These are phyloP conservation scores for Lissonota sp. DNA, from an alignment of 2,888 invertebrate species.

Conservation along the genomic window DNA sequence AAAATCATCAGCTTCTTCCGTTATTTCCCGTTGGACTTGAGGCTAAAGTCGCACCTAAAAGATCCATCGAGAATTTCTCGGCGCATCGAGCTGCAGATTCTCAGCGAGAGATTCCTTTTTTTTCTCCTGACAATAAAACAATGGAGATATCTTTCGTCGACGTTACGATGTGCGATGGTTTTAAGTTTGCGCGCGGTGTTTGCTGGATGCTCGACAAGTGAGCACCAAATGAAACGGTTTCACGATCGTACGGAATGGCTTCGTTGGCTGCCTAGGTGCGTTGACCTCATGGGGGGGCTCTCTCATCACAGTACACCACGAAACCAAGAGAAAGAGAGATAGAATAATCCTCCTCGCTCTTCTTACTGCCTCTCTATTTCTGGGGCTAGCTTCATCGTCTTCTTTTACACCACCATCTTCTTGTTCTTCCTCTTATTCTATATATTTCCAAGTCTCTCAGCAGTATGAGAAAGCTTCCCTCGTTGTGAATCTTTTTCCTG, in stretches of 20 bases:
- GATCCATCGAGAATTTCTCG: too few relatives aligned
- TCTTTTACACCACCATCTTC: slow-evolving; percentile 38
- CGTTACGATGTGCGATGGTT: slow-evolving; percentile 18
- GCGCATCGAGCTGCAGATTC: not conserved
- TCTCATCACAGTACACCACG: slow-evolving; percentile 60
- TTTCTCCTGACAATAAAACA: slow-evolving; percentile 2
- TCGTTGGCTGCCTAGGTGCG: slow-evolving; percentile 60
- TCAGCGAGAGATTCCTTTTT: slow-evolving; percentile 14
- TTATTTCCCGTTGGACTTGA: too few relatives aligned
- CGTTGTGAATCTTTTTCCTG: slow-evolving; percentile 16
- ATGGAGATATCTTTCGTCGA: not conserved
- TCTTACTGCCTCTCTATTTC: slow-evolving; percentile 78
- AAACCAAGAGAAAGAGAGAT: slow-evolving; percentile 27
- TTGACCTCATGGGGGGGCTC: slow-evolving; percentile 52
- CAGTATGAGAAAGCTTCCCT: slow-evolving; percentile 34
- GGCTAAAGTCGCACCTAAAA: too few relatives aligned
- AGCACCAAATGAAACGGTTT: slow-evolving; percentile 62
- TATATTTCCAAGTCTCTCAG: slow-evolving; percentile 56
- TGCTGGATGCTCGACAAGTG: slow-evolving; percentile 40
- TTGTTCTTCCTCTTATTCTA: slow-evolving; percentile 50
- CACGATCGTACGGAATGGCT: slow-evolving; percentile 63
- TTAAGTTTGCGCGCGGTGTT: slow-evolving; percentile 1
- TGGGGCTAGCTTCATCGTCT: slow-evolving; percentile 68
- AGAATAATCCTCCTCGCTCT: slow-evolving; percentile 56
- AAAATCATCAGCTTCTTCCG: too few relatives aligned